Conservation (phyloP, 2,113 vertebrate species). For the Hydropotes inermis region DNA sequence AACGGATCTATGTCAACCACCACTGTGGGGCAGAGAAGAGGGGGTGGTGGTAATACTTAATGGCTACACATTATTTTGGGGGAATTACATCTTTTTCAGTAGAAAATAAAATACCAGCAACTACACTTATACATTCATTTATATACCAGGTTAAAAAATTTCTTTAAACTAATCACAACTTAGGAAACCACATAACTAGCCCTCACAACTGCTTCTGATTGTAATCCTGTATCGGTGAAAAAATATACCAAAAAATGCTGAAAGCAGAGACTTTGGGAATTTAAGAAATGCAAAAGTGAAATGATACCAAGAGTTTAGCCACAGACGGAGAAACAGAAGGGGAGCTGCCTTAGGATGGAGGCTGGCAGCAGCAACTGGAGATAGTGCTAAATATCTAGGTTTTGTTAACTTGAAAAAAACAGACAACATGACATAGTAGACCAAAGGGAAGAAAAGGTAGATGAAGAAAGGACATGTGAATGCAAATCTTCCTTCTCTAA, state of each 20-base stretch:
- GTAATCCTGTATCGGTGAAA: neutral
- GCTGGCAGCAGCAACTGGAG: neutral
- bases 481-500: neutral
- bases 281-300: neutral
- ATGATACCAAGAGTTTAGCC: neutral
- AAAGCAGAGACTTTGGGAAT: neutral
- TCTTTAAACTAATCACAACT: neutral
- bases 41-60: neutral
- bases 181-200: neutral
- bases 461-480: neutral
- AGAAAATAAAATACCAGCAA: constrained; percentile 2
- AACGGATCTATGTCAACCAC: neutral
- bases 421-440: neutral
- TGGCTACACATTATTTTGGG: neutral
- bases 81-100: neutral
- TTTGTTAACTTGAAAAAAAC: neutral
- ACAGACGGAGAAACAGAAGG: neutral
- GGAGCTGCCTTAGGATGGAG: neutral
- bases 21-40: neutral
- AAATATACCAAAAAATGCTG: neutral
- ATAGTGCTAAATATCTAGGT: neutral
- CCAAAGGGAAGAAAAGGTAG: neutral
- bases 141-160: neutral
- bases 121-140: neutral
- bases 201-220: neutral